Conservation (phyloP, 2,797 vertebrate genomes). For the Cuniculus paca region DNA sequence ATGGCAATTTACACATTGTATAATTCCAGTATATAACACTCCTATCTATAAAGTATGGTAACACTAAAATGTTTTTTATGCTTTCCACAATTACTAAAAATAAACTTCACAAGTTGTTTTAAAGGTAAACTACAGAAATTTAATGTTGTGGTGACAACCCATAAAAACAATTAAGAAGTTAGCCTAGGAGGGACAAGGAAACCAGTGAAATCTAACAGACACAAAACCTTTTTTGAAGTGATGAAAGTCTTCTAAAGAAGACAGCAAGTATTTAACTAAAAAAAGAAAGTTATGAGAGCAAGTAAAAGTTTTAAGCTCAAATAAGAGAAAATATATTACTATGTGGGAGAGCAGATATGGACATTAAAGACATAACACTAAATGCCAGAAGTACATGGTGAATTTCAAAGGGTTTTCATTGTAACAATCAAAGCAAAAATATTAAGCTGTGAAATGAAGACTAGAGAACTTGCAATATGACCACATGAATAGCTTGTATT, state of each 20-base stretch:
- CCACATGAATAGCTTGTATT: background rate
- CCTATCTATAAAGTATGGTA: background rate
- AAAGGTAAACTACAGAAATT: constrained; percentile 27
- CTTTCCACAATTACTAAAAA: constrained; percentile 53
- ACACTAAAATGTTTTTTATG: constrained; percentile 28
- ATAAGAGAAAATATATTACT: background rate
- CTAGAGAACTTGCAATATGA: background rate
- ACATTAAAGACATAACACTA: constrained; percentile 5
- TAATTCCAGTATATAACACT: constrained; percentile 10
- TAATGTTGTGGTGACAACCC: constrained; percentile 6
- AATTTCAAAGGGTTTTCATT: background rate
- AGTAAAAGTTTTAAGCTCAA: constrained; percentile 9
- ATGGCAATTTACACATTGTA: constrained; percentile 32
- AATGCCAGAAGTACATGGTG: background rate
- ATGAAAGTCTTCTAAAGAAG: constrained; percentile 21
- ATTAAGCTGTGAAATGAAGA: background rate
- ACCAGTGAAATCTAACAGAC: constrained; percentile 34
- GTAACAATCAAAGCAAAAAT: background rate
- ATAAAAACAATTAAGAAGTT: constrained; percentile 32
- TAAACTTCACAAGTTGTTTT: constrained; percentile 49
- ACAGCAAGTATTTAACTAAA: constrained; percentile 21
- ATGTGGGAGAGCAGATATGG: background rate
- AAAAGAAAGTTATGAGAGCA: background rate
- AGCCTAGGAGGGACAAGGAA: background rate
- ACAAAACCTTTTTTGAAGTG: constrained; percentile 29